These are phyloP conservation scores for Paratilapia polleni DNA, from an alignment of 2,113 vertebrate species.

Conservation along the genomic window DNA sequence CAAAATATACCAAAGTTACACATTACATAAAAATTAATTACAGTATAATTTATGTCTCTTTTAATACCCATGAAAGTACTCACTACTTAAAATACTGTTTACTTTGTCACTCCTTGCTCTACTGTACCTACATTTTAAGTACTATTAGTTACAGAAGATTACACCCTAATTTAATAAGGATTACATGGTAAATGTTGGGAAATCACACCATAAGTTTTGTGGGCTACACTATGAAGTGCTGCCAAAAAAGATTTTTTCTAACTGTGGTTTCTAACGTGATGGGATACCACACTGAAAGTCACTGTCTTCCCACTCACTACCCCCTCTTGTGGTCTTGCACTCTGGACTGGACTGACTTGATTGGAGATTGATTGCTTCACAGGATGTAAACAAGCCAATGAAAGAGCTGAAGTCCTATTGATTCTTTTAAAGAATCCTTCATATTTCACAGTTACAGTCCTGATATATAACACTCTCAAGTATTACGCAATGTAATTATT, in stretches of 20 bases:
- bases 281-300: background rate
- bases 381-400: background rate
- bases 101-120: background rate
- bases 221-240: background rate
- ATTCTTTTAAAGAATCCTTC: too few species aligned
- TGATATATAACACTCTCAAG: background rate
- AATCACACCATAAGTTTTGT: too few species aligned
- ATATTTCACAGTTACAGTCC: too few species aligned
- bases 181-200: too few species aligned
- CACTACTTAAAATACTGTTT: background rate
- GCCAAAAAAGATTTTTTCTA: background rate
- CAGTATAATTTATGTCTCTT: background rate
- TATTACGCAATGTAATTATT: background rate
- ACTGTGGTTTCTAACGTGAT: background rate
- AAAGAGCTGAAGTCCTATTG: background rate
- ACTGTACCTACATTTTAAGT: too few species aligned
- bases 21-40: background rate
- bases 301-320: conserved; percentile 12
- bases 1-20: background rate
- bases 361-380: background rate
- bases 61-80: background rate
- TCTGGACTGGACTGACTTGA: background rate
- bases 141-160: too few species aligned
- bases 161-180: too few species aligned
- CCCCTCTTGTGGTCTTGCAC: conserved; percentile 50